Percentiles rank a stretch among this genome's conserved stretches.
phyloP scores from a whole-genome alignment of 2,888 invertebrate species.

The Myopa tessellatipennis region DNA sequence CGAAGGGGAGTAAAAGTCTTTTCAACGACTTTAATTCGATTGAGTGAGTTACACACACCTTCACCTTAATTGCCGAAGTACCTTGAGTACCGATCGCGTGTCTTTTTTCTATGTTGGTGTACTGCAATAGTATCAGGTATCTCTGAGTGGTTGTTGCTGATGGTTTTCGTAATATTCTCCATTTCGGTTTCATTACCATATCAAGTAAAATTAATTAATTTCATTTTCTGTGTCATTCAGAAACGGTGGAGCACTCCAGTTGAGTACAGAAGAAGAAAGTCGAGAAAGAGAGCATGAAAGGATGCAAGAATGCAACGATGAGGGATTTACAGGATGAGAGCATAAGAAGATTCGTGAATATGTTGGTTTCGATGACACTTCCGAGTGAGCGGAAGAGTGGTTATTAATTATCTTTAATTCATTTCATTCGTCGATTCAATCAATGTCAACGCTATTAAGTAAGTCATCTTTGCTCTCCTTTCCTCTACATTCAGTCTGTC shows the following conservation, averaged over 20 bases:
- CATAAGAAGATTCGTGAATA: too few species aligned
- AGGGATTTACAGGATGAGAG: too few species aligned
- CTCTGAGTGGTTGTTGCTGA: background rate
- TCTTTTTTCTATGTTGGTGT: background rate
- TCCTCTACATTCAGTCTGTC: too few species aligned
- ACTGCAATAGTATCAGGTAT: background rate
- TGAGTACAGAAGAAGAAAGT: background rate
- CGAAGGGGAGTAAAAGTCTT: slow-evolving; percentile 9
- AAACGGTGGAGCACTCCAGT: background rate
- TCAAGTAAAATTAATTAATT: slow-evolving; percentile 16
- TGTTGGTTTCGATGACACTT: too few species aligned
- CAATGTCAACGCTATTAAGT: background rate
- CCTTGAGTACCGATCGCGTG: background rate
- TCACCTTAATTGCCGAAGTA: slow-evolving; percentile 10
- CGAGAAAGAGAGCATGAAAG: too few species aligned
- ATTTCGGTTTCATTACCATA: slow-evolving; percentile 15
- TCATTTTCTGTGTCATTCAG: background rate
- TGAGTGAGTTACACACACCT: slow-evolving; percentile 20
- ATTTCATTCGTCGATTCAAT: background rate
- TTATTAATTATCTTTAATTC: slow-evolving; percentile 1
- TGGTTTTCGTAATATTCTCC: background rate
- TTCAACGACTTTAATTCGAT: slow-evolving; percentile 22
- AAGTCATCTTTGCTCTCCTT: background rate
- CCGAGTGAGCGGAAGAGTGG: background rate
- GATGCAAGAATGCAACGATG: too few species aligned